phyloP scores from a whole-genome alignment of 2,797 vertebrate species.

The Gymnoscopelus braueri region DNA sequence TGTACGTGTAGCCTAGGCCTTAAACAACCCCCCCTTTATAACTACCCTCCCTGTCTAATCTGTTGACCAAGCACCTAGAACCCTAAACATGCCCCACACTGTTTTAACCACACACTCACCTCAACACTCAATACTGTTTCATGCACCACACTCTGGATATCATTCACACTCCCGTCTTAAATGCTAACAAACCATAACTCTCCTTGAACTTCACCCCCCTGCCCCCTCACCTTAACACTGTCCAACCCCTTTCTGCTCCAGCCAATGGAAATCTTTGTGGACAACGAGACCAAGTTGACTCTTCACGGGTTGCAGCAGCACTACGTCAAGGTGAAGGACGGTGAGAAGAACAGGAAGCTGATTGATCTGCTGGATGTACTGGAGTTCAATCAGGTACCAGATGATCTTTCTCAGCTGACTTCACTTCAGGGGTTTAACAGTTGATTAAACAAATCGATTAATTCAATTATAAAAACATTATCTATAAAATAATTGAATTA shows the following conservation, averaged over 20 bases:
- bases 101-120: neutral
- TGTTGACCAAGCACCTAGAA: too few species aligned
- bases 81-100: too few species aligned
- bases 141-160: neutral
- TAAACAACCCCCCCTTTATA: too few species aligned
- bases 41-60: too few species aligned
- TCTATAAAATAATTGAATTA: too few species aligned
- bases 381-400: conserved; percentile 86
- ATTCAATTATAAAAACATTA: too few species aligned
- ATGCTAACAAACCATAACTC: neutral
- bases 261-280: conserved; percentile 91
- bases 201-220: neutral
- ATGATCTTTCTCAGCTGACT: neutral
- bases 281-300: conserved; percentile 89
- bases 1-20: too few species aligned
- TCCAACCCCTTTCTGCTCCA: conserved; percentile 62
- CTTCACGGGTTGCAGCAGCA: conserved; percentile 90
- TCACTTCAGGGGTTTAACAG: too few species aligned
- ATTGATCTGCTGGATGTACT: conserved; percentile 88
- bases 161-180: neutral
- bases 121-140: neutral
- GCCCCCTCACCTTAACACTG: conserved; percentile 30
- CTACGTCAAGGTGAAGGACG: conserved; percentile 91
- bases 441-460: too few species aligned
- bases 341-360: conserved; percentile 90